A percentile compares a stretch with the other conserved stretches of the same genome.
These are phyloP conservation scores for Polyommatus icarus DNA, from an alignment of 2,888 invertebrate species.

Conservation along the genomic window DNA sequence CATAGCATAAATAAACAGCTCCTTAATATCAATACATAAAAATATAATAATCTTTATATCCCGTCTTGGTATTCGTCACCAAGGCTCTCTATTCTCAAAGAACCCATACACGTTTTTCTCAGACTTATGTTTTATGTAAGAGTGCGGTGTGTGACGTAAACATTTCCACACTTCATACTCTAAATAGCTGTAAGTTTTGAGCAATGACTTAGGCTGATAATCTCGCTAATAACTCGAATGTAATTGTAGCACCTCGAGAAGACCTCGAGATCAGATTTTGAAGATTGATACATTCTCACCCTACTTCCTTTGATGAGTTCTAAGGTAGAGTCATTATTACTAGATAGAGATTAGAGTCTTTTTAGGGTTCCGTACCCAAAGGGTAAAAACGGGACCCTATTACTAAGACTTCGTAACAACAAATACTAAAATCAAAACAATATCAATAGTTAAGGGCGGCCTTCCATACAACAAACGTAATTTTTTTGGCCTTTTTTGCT, in stretches of 20 bases:
- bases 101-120: constrained; percentile 28
- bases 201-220: constrained; percentile 15
- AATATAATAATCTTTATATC: background rate
- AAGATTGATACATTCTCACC: background rate
- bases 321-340: background rate
- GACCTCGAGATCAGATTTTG: constrained; percentile 8
- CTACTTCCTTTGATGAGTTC: background rate
- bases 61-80: background rate
- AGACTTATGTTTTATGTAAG: constrained; percentile 30
- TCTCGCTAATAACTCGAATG: constrained; percentile 22
- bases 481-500: too few species aligned
- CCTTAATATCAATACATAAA: background rate
- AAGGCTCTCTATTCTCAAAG: constrained; percentile 27
- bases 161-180: constrained; percentile 24
- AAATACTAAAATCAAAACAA: too few species aligned
- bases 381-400: too few species aligned
- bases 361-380: too few species aligned
- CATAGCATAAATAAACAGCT: too few species aligned
- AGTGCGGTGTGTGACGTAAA: constrained; percentile 22
- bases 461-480: too few species aligned
- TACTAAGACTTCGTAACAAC: too few species aligned
- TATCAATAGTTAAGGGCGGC: too few species aligned
- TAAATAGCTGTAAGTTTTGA: constrained; percentile 3
- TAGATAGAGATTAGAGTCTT: too few species aligned
- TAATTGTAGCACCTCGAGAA: constrained; percentile 1